Evolutionary conservation across 2,888 invertebrate genomes (phyloP), one percentile per base, ranked within the genome.

Genomic region (Drosophila monieri): DNA sequence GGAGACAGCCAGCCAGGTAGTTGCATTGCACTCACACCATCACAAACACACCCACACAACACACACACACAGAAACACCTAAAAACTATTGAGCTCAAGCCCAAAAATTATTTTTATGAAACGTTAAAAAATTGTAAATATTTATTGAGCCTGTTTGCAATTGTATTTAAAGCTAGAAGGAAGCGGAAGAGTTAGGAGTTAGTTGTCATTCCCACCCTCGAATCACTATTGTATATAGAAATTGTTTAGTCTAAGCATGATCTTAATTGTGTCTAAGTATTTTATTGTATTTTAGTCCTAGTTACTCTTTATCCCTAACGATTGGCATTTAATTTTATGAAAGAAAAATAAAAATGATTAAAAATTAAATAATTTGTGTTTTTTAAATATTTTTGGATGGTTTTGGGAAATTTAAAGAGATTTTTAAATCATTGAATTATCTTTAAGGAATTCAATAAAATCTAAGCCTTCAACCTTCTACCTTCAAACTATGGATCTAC

Each of bases 31-130:
- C 43, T 62, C 44, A 48, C 56, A 66, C 64, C 46, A 54, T 43
- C 35, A 70, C 39, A 18, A 55, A 59, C 55, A 47, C 52, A 46
- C 47, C 46, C 59, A 69, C 49, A 12, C 61, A 61, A 49, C 51
- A 52, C 53, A 60, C 57, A 47, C 52, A 62, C 52, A 66, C 54
- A 14, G 43, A 65, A 54, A 60, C 62, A 69, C 61, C 30, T 14
- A 14, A 35, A 35, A 15, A 41, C 39, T 58, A 64, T 70, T 80
- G 85, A 86, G 81, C 87, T 81, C 87, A 67, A 74, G 76, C 86
- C 81, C 81, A 81, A 81, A 81, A 81, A 86, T 86, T 86, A 86
- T 53, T 61, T 62, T 55, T 70, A 71, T 62, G 32, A 64, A 64
- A 61, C 60, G 61, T 61, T 60, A 30, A 62, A 41, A 62, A 30